These are phyloP conservation scores for Scrobipalpa costella DNA, from an alignment of 2,888 invertebrate genomes.

Conservation along the genomic window DNA sequence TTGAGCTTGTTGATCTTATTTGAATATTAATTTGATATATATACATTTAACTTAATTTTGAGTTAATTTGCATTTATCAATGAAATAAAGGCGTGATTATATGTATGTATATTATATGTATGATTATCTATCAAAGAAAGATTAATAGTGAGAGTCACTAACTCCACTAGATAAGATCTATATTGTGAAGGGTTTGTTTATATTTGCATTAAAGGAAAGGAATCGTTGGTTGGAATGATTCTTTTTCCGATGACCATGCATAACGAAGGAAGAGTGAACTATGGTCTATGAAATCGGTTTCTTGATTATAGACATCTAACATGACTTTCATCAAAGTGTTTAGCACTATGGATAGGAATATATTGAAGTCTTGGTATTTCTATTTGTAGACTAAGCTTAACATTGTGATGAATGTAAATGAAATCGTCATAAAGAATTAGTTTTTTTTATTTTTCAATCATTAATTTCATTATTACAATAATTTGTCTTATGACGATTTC, in stretches of 20 bases:
- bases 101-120: no score
- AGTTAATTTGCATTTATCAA: neutral
- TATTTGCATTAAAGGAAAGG: constrained; percentile 32
- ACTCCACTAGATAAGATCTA: neutral
- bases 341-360: neutral
- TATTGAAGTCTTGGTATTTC: neutral
- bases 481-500: neutral
- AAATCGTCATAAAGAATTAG: neutral
- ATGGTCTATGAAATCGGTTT: neutral
- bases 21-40: neutral
- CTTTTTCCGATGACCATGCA: neutral
- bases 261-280: neutral
- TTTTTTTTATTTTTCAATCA: neutral
- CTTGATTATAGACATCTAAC: neutral
- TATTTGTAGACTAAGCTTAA: neutral
- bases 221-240: constrained; percentile 60
- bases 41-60: no score
- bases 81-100: no score
- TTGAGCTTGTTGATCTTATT: constrained; percentile 19
- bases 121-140: neutral
- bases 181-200: neutral
- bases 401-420: neutral
- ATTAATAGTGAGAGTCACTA: no score
- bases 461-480: neutral
- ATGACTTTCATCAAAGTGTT: neutral